Evolutionary conservation across 2,113 vertebrate genomes (phyloP), one percentile per base, ranked within the genome.

Genomic region (Muntiacus muntjak): DNA sequence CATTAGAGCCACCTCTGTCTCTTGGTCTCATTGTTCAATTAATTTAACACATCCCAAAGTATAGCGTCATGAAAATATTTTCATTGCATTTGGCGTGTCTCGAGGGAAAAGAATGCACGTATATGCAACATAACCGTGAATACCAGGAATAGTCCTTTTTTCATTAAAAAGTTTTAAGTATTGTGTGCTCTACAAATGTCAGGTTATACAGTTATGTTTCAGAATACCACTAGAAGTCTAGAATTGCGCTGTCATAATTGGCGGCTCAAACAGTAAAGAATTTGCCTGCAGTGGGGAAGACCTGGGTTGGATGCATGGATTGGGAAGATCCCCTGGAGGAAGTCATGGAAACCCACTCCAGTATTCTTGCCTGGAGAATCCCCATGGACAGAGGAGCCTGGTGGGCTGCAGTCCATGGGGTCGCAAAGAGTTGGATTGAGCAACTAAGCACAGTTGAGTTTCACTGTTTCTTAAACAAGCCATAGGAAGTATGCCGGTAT

Each of bases 391-490:
- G 67, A 71, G 67, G 67, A 71, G n/a, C n/a, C 67, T 40, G n/a
- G 5, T 40, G 19, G 67, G 19, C 67, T 71, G 40, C 5, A 71
- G 67, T 40, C 67, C 67, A 23, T 11, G 67, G 67, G 67, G 67
- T 71, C 10, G 0, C 19, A 71, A 23, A 40, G n/a, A 71, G 19
- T 6, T 40, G 67, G 67, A 71, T 6, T 40, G n/a, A 71, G 19
- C n/a, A 71, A 40, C 67, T 71, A 71, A 40, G n/a, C 67, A 79
- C 96, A 96, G 94, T 85, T 94, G 97, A 95, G 86, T 97, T 91
- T 98, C 96, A 96, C 54, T 98, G 96, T 96, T 98, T 98, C 97
- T 98, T 96, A 79, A 98, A 96, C 71, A 97, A 98, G 98, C 87
- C 98, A 94, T 90, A 96, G 94, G 95, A 98, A 98, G 64, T 92